Evolutionary conservation across 37 sponge, comb jelly and placozoan genomes (phyloP), one percentile per base, ranked within the genome.

Genomic region (Lycopodina hypogea): DNA sequence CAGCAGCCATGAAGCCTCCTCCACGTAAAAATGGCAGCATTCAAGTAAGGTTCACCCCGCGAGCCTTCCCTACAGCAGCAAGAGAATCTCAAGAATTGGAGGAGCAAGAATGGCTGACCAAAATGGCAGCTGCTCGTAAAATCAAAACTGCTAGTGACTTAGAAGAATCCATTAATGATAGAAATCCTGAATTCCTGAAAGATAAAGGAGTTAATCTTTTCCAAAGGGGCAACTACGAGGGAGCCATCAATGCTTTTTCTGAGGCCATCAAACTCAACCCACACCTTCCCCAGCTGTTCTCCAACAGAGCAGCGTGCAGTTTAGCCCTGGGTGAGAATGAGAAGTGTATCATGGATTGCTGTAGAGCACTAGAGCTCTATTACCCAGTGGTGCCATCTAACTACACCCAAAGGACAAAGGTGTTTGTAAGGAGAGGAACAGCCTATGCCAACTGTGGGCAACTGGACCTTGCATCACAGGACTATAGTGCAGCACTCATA

Each of bases 41-140:
- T 68, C 55, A 72, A 42, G 92, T 96, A 42, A 69, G 67, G 63
- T 98, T 98, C 69, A 93, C 99, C 9, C 96, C 94, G 0, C 83
- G 99, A 9, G n/a, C 60, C 6, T 96, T 98, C 72, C 85, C 96
- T 1, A 96, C 96, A 60, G 92, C 99, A 61, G 93, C 93, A 7
- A 72, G 99, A 57, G 99, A 98, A 72, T 93, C 96, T 4, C 84
- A 76, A 34, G 81, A 69, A 56, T 58, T 72, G 21, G 93, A 94
- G 62, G 98, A 97, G 56, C 86, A 97, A 63, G 92, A 91, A 81
- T 98, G 96, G 96, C 70, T 96, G 66, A 80, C 95, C 4, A 98
- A 96, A 66, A 85, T 90, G 81, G 96, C 96, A 21, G 91, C 92
- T 62, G 96, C 94, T 33, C 66, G 96, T 23, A 60, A 79, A 68